These are phyloP conservation scores for Dicerorhinus sumatrensis DNA, from an alignment of 2,113 vertebrate genomes.

Conservation along the genomic window DNA sequence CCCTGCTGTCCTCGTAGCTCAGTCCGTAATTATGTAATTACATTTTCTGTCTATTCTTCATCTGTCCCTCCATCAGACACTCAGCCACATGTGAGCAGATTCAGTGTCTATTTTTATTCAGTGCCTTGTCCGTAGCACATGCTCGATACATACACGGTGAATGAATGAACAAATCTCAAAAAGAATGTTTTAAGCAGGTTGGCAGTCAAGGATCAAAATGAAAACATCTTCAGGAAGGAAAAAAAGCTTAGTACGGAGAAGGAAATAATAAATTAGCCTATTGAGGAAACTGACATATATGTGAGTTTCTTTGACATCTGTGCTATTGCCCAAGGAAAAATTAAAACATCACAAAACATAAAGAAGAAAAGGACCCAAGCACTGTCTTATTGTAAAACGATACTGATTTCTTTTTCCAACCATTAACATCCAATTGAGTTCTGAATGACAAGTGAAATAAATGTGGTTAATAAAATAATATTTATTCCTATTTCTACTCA, in stretches of 20 bases:
- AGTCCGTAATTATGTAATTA: not conserved
- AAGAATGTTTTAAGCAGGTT: constrained; percentile 10
- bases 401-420: not conserved
- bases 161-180: not conserved
- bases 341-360: not conserved
- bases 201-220: constrained; percentile 45
- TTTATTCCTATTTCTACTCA: not conserved
- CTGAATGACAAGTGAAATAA: constrained; percentile 21
- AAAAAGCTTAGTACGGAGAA: not conserved
- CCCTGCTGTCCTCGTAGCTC: not conserved
- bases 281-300: not conserved
- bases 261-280: constrained; percentile 56
- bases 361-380: not conserved
- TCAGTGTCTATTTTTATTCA: not conserved
- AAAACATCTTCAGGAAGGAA: not conserved
- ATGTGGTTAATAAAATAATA: constrained; percentile 22
- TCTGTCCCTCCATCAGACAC: not conserved
- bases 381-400: not conserved
- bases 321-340: constrained; percentile 56
- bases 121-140: not conserved
- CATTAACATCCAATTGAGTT: not conserved
- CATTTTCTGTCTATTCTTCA: not conserved
- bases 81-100: not conserved
- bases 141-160: not conserved
- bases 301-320: constrained; percentile 27